Conservation (phyloP, 2,888 invertebrate species). For the Drosophila melanosoma region DNA sequence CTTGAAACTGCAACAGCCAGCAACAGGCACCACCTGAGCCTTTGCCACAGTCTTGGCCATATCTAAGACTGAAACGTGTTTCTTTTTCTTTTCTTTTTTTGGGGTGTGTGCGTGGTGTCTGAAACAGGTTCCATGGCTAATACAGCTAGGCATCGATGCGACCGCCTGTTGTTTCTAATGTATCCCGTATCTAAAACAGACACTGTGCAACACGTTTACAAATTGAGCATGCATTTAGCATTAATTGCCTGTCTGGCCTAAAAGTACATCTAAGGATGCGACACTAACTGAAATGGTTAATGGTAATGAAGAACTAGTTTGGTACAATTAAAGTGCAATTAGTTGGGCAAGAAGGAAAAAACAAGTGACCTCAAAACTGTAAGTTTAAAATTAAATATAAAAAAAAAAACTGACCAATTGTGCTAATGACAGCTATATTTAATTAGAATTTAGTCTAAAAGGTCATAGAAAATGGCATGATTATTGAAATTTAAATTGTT, state of each 20-base stretch:
- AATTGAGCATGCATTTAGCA: background rate
- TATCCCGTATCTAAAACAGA: constrained; percentile 11
- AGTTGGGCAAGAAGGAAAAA: background rate
- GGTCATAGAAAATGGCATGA: background rate
- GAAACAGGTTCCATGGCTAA: constrained; percentile 30
- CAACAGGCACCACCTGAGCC: constrained; percentile 27
- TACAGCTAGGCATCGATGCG: constrained; percentile 7
- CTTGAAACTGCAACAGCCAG: constrained; percentile 33
- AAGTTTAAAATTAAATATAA: too few relatives aligned
- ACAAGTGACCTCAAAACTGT: background rate
- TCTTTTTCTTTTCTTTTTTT: background rate
- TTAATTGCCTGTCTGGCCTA: background rate
- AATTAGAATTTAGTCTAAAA: background rate
- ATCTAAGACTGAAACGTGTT: constrained; percentile 25
- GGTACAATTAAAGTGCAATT: background rate
- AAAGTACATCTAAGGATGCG: constrained; percentile 3
- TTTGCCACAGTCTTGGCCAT: constrained; percentile 4
- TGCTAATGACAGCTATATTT: too few relatives aligned
- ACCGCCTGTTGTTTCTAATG: constrained; percentile 25
- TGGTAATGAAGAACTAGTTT: background rate
- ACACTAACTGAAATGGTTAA: background rate
- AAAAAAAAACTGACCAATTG: too few relatives aligned
- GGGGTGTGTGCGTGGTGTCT: background rate
- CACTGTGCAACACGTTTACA: constrained; percentile 23
- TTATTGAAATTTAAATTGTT: background rate